These are phyloP conservation scores for Pollenia angustigena DNA, from an alignment of 2,888 invertebrate genomes.

Conservation along the genomic window DNA sequence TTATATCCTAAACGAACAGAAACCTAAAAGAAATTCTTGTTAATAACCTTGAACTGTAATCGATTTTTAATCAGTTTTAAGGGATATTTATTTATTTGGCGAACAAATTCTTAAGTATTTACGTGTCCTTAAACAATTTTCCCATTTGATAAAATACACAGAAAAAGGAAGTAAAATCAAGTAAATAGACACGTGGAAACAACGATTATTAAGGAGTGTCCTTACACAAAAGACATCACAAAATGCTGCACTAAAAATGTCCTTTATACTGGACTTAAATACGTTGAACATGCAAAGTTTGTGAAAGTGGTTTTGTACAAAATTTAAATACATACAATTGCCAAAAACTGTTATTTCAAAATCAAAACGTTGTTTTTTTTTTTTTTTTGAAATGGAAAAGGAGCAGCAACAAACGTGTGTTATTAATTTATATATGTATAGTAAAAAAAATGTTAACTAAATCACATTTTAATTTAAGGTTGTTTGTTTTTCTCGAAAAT, in stretches of 20 bases:
- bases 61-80: slow-evolving; percentile 30
- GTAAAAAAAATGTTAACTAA: slow-evolving; percentile 43
- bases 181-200: slow-evolving; percentile 53
- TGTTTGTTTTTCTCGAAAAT: neutral
- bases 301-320: slow-evolving; percentile 6
- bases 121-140: slow-evolving; percentile 33
- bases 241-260: slow-evolving; percentile 41
- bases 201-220: slow-evolving; percentile 58
- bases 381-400: slow-evolving; percentile 13
- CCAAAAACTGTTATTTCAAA: slow-evolving; percentile 20
- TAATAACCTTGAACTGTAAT: slow-evolving; percentile 58
- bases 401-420: slow-evolving; percentile 36
- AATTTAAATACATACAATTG: slow-evolving; percentile 8
- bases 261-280: slow-evolving; percentile 29
- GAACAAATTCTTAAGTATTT: slow-evolving; percentile 11
- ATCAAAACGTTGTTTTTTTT: slow-evolving; percentile 12
- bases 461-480: slow-evolving; percentile 38
- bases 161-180: slow-evolving; percentile 45
- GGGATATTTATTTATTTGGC: neutral
- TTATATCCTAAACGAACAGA: no score
- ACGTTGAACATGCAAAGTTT: slow-evolving; percentile 64
- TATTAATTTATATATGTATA: neutral
- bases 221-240: slow-evolving; percentile 16
- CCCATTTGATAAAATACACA: slow-evolving; percentile 33
- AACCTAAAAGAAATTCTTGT: slow-evolving; percentile 12